Percentiles rank a stretch among this genome's conserved stretches.
Evolutionary conservation across 2,113 vertebrate species (phyloP).

Genomic region (Nyctereutes procyonoides): DNA sequence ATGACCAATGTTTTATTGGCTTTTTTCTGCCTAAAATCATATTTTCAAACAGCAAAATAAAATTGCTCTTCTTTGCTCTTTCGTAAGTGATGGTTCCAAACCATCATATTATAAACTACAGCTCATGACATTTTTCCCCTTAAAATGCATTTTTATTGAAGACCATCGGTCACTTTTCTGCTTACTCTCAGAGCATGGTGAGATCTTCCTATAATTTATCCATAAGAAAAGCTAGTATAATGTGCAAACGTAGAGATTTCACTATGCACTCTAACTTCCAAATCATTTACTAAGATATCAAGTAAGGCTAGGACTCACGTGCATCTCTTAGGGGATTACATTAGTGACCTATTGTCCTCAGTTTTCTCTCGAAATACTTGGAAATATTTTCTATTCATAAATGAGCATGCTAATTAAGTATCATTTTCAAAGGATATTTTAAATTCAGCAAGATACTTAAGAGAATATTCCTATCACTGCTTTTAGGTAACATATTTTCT

Average conservation of each 20-base stretch:
- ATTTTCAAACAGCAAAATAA: neutral
- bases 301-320: neutral
- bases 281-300: conserved; percentile 67
- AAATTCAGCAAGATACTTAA: neutral
- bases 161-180: conserved; percentile 74
- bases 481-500: neutral
- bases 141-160: conserved; percentile 74
- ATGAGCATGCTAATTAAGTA: conserved; percentile 14
- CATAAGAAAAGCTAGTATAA: conserved; percentile 29
- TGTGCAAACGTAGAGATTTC: conserved; percentile 45
- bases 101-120: conserved; percentile 60
- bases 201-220: conserved; percentile 73
- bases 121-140: conserved; percentile 34
- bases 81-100: conserved; percentile 39
- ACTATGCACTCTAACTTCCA: conserved; percentile 50
- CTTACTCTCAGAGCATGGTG: conserved; percentile 55
- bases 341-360: neutral
- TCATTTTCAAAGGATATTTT: neutral
- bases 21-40: neutral
- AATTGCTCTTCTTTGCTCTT: conserved; percentile 33
- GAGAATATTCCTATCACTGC: neutral
- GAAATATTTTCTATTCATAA: conserved; percentile 24
- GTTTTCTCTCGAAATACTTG: conserved; percentile 32
- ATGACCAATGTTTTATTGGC: neutral
- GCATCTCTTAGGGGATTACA: neutral